Evolutionary conservation across 2,113 vertebrate genomes (phyloP).

Genomic region (Salvelinus alpinus): DNA sequence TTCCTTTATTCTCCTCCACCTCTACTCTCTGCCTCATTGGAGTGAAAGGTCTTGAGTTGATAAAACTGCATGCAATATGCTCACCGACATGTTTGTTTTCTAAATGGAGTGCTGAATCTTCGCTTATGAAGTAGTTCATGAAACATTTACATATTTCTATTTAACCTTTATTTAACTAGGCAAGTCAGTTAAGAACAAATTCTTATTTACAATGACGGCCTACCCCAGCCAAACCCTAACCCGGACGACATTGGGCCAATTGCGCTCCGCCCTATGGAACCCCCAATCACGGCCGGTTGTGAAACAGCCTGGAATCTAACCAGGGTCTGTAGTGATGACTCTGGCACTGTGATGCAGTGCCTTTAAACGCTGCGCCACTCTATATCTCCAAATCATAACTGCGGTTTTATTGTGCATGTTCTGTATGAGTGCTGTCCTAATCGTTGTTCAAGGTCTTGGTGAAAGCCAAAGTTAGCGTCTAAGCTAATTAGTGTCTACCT

Average conservation of each 20-base stretch:
- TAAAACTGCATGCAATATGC: not conserved
- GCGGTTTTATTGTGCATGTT: not conserved
- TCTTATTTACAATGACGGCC: too few relatives aligned
- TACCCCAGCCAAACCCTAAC: too few relatives aligned
- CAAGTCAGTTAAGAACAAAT: too few relatives aligned
- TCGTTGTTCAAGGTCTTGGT: not conserved
- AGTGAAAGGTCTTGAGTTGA: not conserved
- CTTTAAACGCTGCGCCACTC: too few relatives aligned
- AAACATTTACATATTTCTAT: not conserved
- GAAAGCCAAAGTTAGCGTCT: not conserved
- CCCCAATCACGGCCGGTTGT: too few relatives aligned
- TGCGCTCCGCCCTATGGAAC: too few relatives aligned
- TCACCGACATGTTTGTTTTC: constrained; percentile 52
- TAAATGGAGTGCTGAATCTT: constrained; percentile 41
- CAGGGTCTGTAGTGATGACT: too few relatives aligned
- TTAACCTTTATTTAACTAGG: too few relatives aligned
- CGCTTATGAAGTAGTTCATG: constrained; percentile 10
- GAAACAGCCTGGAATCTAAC: too few relatives aligned
- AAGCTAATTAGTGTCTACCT: not conserved
- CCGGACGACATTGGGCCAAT: too few relatives aligned
- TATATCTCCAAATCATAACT: not conserved
- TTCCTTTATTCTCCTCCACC: constrained; percentile 83
- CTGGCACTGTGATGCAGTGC: too few relatives aligned
- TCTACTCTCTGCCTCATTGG: constrained; percentile 66
- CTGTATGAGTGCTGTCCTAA: not conserved